phyloP scores from a whole-genome alignment of 2,113 vertebrate species.

The Accipiter virgatus region DNA sequence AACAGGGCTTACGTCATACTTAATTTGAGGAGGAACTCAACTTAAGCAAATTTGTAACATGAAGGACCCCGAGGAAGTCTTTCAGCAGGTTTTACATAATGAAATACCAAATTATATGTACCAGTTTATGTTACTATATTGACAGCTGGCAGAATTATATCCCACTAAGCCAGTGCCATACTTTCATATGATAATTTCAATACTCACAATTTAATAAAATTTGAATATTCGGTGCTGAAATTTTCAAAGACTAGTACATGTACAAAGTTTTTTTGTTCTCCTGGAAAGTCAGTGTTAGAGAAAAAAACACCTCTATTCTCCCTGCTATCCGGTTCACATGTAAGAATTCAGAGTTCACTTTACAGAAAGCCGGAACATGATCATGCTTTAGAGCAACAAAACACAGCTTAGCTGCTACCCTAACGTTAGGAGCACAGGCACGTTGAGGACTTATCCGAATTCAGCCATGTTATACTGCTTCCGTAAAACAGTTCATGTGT shows the following conservation, averaged over 20 bases:
- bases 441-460: neutral
- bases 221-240: neutral
- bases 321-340: neutral
- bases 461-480: neutral
- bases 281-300: neutral
- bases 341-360: neutral
- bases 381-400: neutral
- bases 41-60: neutral
- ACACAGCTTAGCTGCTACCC: neutral
- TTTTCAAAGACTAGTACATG: neutral
- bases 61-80: neutral
- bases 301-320: neutral
- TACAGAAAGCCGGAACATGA: neutral
- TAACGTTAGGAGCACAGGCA: neutral
- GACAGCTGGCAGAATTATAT: neutral
- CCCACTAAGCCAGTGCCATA: neutral
- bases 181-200: neutral
- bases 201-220: neutral
- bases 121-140: neutral
- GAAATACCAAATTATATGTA: neutral
- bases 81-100: neutral
- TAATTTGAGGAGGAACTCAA: neutral
- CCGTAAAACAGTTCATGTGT: neutral
- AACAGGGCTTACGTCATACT: neutral
- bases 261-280: neutral